Conservation (phyloP, 2,888 invertebrate species). For the Clepsis dumicolana region DNA sequence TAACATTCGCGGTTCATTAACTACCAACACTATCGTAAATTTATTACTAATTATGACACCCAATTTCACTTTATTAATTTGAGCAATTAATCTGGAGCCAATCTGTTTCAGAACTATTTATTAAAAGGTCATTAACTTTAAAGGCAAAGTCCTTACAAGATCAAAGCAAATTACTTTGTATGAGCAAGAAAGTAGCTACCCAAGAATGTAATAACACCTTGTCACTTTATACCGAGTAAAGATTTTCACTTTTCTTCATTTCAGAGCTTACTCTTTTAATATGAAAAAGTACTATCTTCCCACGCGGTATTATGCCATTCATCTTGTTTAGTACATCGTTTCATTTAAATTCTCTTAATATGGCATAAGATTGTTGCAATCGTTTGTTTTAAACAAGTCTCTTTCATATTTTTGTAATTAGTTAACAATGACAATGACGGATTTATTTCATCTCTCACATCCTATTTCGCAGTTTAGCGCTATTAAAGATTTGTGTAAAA, state of each 20-base stretch:
- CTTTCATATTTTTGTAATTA: conserved; percentile 17
- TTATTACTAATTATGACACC: conserved; percentile 3
- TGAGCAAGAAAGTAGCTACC: conserved; percentile 32
- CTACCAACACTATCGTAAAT: not conserved
- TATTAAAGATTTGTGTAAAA: not conserved
- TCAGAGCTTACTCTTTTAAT: conserved; percentile 52
- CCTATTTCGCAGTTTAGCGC: not conserved
- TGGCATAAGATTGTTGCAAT: conserved; percentile 33
- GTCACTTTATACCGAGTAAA: conserved; percentile 44
- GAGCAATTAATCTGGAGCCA: not conserved
- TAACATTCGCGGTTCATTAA: conserved; percentile 16
- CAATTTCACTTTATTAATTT: conserved; percentile 1
- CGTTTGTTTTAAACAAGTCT: not conserved
- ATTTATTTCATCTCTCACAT: not conserved
- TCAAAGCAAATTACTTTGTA: not conserved
- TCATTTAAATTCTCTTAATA: conserved; percentile 44
- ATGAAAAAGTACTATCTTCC: conserved; percentile 54
- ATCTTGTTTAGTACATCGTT: conserved; percentile 52
- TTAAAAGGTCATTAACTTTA: not conserved
- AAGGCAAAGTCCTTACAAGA: not conserved
- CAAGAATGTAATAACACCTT: conserved; percentile 50
- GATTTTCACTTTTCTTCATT: conserved; percentile 67
- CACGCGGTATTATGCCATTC: conserved; percentile 58
- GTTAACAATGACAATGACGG: conserved; percentile 9
- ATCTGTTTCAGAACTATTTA: not conserved